These are phyloP conservation scores for Pangasianodon gigas DNA, from an alignment of 2,113 vertebrate species.

Conservation along the genomic window DNA sequence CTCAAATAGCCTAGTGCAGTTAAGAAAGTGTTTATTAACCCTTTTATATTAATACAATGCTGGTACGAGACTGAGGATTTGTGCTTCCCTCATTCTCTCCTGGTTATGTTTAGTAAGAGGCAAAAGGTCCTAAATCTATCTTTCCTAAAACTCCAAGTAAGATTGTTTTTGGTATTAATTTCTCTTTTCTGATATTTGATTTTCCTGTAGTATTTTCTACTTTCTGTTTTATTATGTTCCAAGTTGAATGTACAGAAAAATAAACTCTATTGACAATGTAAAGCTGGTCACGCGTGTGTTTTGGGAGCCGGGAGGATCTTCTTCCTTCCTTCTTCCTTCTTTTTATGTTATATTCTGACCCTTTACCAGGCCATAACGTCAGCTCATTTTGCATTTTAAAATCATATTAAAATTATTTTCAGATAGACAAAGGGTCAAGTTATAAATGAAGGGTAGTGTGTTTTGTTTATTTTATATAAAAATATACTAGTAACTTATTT, in stretches of 20 bases:
- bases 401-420: not conserved
- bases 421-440: not conserved
- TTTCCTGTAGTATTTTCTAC: not conserved
- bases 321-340: too few species aligned
- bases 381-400: not conserved
- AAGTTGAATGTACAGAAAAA: not conserved
- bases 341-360: too few species aligned
- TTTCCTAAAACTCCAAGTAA: not conserved
- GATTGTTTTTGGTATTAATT: not conserved
- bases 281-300: not conserved
- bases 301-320: too few species aligned
- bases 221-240: not conserved
- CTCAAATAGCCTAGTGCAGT: not conserved
- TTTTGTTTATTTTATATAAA: not conserved
- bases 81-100: not conserved
- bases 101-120: not conserved
- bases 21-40: not conserved
- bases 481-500: not conserved
- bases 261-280: not conserved
- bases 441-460: not conserved
- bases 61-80: not conserved
- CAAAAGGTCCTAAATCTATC: not conserved
- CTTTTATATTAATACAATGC: not conserved
- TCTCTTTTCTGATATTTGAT: not conserved
- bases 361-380: not conserved